Base-by-base conservation (phyloP, 2,888 invertebrate genomes). In the Apeira syringaria region DNA sequence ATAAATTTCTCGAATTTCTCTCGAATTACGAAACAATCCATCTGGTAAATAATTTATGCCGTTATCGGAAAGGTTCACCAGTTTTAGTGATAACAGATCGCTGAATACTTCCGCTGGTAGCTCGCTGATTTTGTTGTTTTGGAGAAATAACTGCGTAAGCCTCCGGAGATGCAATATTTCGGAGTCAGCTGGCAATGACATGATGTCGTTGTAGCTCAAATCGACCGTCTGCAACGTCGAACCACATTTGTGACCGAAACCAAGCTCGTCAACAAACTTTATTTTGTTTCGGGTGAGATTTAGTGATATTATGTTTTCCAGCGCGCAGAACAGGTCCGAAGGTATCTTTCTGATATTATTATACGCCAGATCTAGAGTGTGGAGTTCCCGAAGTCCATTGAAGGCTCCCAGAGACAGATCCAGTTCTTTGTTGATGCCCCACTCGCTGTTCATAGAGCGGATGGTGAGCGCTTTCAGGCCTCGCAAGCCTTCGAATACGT, bases 31-130 rank as follows among this genome's bases (percentile, higher is more conserved):
- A 80, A 98, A 97, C 53, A 97, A 84, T 45, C 94, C 94, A 59
- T 95, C 94, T 4, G 98, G 97, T 72, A 98, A 85, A 40, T 94
- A 92, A 66, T 93, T 94, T 65, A 98, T 91, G 49, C 93, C 93
- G 79, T 98, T 98, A 81, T 95, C 94, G 38, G 97, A 96, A 51
- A 97, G 87, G 81, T 98, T 97, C 39, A 98, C 90, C 33, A 95
- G 92, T 64, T 95, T 93, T 64, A 98, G 86, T 30, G 95, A 94
- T 15, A 94, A 92, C 49, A 98, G 86, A 42, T 96, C 96, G 55
- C 93, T 92, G 67, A 98, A 92, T 5, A 96, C 94, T 61, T 95
- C 94, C 41, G 93, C 92, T 3, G 94, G 94, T 51, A 97, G 88
- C 53, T 95, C 94, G 54, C 92, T 92, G 59, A 98, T 93, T 70